These are phyloP conservation scores for Ciconia nigra DNA, from an alignment of 2,797 vertebrate genomes.

Conservation along the genomic window DNA sequence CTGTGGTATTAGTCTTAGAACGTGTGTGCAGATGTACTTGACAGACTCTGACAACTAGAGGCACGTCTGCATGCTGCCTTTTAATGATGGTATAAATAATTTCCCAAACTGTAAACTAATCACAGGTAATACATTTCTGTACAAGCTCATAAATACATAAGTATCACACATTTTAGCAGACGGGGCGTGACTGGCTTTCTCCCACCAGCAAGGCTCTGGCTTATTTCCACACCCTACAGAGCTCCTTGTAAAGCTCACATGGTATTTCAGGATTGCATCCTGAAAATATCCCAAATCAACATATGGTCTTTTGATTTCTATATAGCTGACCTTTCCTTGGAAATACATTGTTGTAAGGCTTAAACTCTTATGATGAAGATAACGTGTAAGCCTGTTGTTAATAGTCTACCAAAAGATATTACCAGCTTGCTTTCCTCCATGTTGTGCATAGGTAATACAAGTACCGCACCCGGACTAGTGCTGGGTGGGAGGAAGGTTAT, in stretches of 20 bases:
- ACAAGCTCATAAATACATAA: neutral
- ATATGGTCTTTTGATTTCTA: neutral
- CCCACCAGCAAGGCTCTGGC: neutral
- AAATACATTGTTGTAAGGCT: neutral
- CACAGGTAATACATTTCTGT: neutral
- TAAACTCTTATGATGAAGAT: neutral
- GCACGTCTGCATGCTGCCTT: neutral
- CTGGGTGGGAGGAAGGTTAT: neutral
- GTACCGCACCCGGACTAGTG: neutral
- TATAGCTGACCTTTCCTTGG: neutral
- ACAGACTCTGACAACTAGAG: neutral
- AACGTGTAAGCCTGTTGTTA: accelerated
- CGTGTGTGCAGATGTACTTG: accelerated
- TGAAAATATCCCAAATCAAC: neutral
- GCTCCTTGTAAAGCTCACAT: accelerated
- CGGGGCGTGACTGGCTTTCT: neutral
- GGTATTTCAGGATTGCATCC: neutral
- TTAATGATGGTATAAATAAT: slow-evolving; percentile 32
- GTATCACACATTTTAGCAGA: neutral
- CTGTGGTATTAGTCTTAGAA: neutral
- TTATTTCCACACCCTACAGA: neutral
- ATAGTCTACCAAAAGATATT: neutral
- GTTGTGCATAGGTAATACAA: accelerated
- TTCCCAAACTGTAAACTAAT: neutral
- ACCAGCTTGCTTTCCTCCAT: neutral